Conservation (phyloP, 2,113 vertebrate species). For the Nothocercus nigrocapillus region DNA sequence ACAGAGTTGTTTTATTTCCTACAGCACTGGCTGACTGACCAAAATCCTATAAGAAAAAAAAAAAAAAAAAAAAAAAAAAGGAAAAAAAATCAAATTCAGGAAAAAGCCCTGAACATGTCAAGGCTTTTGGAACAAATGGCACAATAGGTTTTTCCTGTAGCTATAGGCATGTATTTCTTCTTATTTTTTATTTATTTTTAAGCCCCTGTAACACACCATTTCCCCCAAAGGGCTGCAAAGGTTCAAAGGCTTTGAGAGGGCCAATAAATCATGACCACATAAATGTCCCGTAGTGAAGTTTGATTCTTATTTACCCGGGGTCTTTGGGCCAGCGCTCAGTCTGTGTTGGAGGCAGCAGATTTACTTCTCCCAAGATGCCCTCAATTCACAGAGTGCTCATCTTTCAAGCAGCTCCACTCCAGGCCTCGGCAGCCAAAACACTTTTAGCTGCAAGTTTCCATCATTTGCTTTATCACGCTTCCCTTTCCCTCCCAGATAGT, state of each 20-base stretch:
- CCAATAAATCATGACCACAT: constrained; percentile 72
- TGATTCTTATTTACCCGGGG: constrained; percentile 78
- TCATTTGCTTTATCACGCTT: constrained; percentile 69
- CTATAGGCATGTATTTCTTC: constrained; percentile 55
- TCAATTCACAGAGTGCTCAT: constrained; percentile 74
- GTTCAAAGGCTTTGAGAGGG: constrained; percentile 73
- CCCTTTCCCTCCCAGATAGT: constrained; percentile 49
- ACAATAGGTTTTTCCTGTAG: constrained; percentile 47
- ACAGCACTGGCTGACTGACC: constrained; percentile 52
- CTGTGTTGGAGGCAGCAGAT: constrained; percentile 71
- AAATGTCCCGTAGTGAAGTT: constrained; percentile 74
- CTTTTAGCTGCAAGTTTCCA: constrained; percentile 66
- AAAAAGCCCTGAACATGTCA: constrained; percentile 63
- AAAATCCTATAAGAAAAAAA: constrained; percentile 58
- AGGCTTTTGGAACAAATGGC: constrained; percentile 57
- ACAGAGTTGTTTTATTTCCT: constrained; percentile 67
- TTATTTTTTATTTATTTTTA: constrained; percentile 76
- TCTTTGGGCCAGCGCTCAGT: constrained; percentile 72
- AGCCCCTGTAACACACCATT: constrained; percentile 61
- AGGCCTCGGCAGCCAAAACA: constrained; percentile 68
- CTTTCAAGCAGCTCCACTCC: constrained; percentile 65
- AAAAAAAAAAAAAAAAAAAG: constrained; percentile 28
- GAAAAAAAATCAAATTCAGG: constrained; percentile 72
- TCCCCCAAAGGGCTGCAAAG: constrained; percentile 62
- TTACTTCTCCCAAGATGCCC: constrained; percentile 75